Evolutionary conservation across 1,140 invertebrate species (phyloP), one percentile per base, ranked within the genome.

Genomic region (Anadara kagoshimensis): DNA sequence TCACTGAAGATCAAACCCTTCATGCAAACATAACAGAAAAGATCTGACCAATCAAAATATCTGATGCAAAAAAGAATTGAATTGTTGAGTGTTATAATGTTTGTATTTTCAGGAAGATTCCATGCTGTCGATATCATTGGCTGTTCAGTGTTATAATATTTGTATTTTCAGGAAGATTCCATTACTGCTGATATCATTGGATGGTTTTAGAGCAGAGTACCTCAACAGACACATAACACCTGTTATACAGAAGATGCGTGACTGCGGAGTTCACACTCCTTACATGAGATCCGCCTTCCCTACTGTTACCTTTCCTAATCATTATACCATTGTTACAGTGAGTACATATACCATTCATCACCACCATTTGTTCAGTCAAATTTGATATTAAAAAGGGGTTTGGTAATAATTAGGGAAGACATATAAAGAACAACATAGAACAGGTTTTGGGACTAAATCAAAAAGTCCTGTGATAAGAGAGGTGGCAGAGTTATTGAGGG

Each of bases 251-350:
- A 74, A 77, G 58, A 80, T 95, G 41, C 90, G 88, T 68, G 75
- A 88, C 2, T 87, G 90, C 78, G 93, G 94, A 0, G 90, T 92
- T 0, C 89, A 91, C 66, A 88, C 91, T 0, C 91, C 93, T 29
- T 93, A 92, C 77, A 93, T 95, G 91, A 83, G 82, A 59, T 78
- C 93, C 73, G 90, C 92, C 36, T 95, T 93, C 86, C 91, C 93
- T 0, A 94, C 94, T 2, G 93, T 94, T 87, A 96, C 94, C 1
- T 94, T 94, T 87, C 93, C 94, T 2, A 95, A 95, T 89, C 94
- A 95, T 87, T 93, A 94, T 81, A 92, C 93, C 2, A 94, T 95
- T 53, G 93, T 92, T 1, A 96, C 94, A 44, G 87, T 87, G 74
- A 53, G 70, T 53, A 57, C 10, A 66, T 10, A 7, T 53, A 29